Evolutionary conservation across 2,113 vertebrate species (phyloP), one percentile per base, ranked within the genome.

Genomic region (Spilogale gracilis): DNA sequence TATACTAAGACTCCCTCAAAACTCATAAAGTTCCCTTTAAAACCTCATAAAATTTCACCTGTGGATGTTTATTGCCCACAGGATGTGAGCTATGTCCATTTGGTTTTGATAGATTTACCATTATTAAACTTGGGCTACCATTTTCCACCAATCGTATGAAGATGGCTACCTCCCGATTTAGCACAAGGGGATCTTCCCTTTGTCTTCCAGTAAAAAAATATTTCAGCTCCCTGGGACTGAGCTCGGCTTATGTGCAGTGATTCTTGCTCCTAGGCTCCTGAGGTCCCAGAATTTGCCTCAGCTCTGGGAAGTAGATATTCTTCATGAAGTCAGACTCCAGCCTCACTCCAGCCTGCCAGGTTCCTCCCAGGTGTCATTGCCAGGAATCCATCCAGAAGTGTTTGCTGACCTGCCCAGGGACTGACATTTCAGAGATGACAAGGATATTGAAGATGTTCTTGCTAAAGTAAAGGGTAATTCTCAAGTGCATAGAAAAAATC

Each of bases 41-140:
- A 98, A 98, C 98, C 97, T 98, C 94, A 97, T 98, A 99, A 99
- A 98, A 97, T 98, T 98, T 99, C 98, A 99, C 99, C 98, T 99
- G 98, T 98, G 92, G 97, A 98, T 94, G 5, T 98, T 99, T 99
- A 99, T 97, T 98, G 96, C 98, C 98, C 98, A 98, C 98, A 98
- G 98, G 98, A 98, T 98, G 97, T 98, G 98, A 98, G 98, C 98
- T 98, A 79, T 98, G 98, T 97, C 98, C 93, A 21, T 91, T 95
- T 97, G 96, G 95, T 98, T 98, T 98, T 98, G 95, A 98, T 98
- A 93, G 98, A 98, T 98, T 98, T 98, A 98, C 97, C 98, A 43
- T 92, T 97, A 97, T 98, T 98, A 97, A 97, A 98, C 84, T 95
- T 94, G 91, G 97, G 23, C 11, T 96, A 92, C 60, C 84, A 80